Percentiles rank a stretch among this genome's conserved stretches.
phyloP scores from a whole-genome alignment of 23 tunicate species.

The Ciona savignyi region DNA sequence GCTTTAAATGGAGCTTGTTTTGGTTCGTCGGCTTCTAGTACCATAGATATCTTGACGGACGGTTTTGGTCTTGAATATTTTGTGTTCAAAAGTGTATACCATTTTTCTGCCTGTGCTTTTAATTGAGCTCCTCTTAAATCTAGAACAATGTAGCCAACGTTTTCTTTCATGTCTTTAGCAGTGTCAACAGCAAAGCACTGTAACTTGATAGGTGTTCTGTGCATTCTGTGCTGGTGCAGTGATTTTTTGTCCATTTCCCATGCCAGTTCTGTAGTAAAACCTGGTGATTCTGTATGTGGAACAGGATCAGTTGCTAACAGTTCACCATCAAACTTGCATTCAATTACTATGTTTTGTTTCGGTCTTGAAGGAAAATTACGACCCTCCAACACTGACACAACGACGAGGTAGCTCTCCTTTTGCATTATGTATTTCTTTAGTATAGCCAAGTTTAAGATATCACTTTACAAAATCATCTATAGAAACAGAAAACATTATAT shows the following conservation, averaged over 20 bases:
- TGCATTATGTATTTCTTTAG: constrained; percentile 71
- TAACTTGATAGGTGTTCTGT: constrained; percentile 91
- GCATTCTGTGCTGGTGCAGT: constrained; percentile 96
- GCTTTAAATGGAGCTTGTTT: constrained; percentile 65
- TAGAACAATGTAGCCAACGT: constrained; percentile 77
- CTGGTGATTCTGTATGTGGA: constrained; percentile 48
- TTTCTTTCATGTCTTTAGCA: constrained; percentile 36
- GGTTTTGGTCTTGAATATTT: constrained; percentile 77
- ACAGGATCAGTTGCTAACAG: constrained; percentile 91
- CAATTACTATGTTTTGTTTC: constrained; percentile 63
- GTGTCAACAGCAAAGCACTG: constrained; percentile 71
- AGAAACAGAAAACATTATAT: too few relatives aligned
- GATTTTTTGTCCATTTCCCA: constrained; percentile 97
- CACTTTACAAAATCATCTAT: too few relatives aligned
- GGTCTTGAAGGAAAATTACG: constrained; percentile 78
- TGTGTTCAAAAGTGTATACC: constrained; percentile 71
- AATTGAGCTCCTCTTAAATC: constrained; percentile 86
- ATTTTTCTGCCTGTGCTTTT: constrained; percentile 58
- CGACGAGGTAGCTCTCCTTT: constrained; percentile 82
- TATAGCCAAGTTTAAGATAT: too few relatives aligned
- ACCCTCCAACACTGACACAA: constrained; percentile 90
- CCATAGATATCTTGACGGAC: constrained; percentile 65
- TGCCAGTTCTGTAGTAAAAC: constrained; percentile 96
- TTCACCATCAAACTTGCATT: constrained; percentile 98
- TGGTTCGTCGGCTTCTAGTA: constrained; percentile 79